Evolutionary conservation across 2,797 vertebrate species (phyloP).

Genomic region (Podarcis lilfordi): DNA sequence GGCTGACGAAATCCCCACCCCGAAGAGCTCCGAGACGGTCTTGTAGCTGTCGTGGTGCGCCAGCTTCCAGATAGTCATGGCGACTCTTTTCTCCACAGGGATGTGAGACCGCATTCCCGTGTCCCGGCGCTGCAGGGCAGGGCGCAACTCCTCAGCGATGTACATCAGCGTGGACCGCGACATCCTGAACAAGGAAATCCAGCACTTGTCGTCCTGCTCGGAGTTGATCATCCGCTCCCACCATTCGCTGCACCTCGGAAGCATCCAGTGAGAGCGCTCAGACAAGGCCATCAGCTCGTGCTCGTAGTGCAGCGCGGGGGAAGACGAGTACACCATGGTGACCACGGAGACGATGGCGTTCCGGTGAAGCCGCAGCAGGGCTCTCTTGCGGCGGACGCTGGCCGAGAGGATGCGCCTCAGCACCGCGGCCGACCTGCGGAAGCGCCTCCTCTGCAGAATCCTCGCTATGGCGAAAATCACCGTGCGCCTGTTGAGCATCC

Average conservation of each 20-base stretch:
- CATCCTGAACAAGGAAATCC: conserved; percentile 43
- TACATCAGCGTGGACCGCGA: conserved; percentile 40
- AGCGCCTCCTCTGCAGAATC: conserved; percentile 28
- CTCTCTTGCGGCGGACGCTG: conserved; percentile 30
- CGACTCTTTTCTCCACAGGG: conserved; percentile 35
- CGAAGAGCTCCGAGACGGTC: conserved; percentile 31
- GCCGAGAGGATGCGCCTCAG: conserved; percentile 30
- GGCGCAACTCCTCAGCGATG: conserved; percentile 32
- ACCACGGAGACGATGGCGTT: conserved; percentile 36
- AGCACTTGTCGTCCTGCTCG: conserved; percentile 23
- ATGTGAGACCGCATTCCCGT: conserved; percentile 39
- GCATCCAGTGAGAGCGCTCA: conserved; percentile 35
- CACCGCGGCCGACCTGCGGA: conserved; percentile 13
- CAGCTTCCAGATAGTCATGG: conserved; percentile 38
- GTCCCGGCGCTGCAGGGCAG: conserved; percentile 35
- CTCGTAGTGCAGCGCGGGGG: conserved; percentile 34
- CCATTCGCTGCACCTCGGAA: conserved; percentile 38
- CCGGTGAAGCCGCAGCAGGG: conserved; percentile 32
- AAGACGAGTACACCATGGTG: conserved; percentile 37
- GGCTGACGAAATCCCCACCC: conserved; percentile 36
- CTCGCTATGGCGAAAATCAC: conserved; percentile 30
- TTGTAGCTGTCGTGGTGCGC: conserved; percentile 40
- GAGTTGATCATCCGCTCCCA: conserved; percentile 42
- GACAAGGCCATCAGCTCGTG: conserved; percentile 40
- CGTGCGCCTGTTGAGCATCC: conserved; percentile 31